A percentile compares a stretch with the other conserved stretches of the same genome.
Conservation (phyloP, 2,888 invertebrate genomes). For the Xiphydria camelus region DNA sequence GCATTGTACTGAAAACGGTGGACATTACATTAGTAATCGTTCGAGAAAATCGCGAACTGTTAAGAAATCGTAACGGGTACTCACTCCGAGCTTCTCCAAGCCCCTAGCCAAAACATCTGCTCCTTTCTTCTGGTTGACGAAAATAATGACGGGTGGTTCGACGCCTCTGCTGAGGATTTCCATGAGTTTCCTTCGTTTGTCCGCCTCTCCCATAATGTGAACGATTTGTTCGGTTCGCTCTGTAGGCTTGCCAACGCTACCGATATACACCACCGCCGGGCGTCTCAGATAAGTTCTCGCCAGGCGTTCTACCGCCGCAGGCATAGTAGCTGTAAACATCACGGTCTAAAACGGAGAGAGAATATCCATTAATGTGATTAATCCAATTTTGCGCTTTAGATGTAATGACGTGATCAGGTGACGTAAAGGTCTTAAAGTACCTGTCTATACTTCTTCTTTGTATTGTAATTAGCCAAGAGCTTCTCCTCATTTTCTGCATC, state of each 20-base stretch:
- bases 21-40: background rate
- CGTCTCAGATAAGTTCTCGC: constrained; percentile 92
- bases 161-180: constrained; percentile 88
- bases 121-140: constrained; percentile 99
- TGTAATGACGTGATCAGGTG: too few species aligned
- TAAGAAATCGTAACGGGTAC: constrained; percentile 33
- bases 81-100: constrained; percentile 88
- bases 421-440: constrained; percentile 49
- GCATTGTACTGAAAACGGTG: constrained; percentile 75
- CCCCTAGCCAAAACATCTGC: constrained; percentile 97
- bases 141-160: constrained; percentile 98
- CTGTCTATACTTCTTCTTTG: constrained; percentile 96
- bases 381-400: too few species aligned
- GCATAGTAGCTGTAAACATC: constrained; percentile 99
- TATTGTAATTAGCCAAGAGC: constrained; percentile 89
- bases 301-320: constrained; percentile 93
- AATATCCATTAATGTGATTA: background rate
- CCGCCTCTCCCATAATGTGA: constrained; percentile 91
- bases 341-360: constrained; percentile 72
- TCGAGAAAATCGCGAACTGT: background rate
- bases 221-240: constrained; percentile 98
- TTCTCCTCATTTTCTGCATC: constrained; percentile 95
- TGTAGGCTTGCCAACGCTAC: constrained; percentile 94
- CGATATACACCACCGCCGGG: constrained; percentile 97
- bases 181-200: constrained; percentile 95